Evolutionary conservation across 2,888 invertebrate genomes (phyloP).

Genomic region (Nycteola revayana): DNA sequence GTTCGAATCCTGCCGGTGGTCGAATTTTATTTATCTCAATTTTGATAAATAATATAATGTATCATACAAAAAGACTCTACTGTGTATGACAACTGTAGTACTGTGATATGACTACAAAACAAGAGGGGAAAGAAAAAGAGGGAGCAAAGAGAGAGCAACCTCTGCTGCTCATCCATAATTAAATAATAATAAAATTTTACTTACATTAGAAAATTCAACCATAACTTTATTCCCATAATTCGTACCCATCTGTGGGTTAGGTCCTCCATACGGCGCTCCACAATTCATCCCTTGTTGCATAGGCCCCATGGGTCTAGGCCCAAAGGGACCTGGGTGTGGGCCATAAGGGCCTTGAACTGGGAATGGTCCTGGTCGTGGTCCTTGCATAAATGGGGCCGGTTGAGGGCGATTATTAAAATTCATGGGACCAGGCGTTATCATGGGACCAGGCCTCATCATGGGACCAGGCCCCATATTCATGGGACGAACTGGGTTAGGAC

Average conservation of each 20-base stretch:
- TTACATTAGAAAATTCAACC: constrained; percentile 45
- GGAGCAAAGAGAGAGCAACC: no score
- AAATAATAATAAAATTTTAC: constrained; percentile 26
- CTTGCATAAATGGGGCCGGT: constrained; percentile 1
- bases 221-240: constrained; percentile 25
- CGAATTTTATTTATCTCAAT: no score
- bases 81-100: no score
- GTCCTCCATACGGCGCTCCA: constrained; percentile 8
- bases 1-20: no score
- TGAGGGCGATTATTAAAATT: not conserved
- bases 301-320: not conserved
- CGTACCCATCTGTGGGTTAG: constrained; percentile 2
- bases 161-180: no score
- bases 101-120: no score
- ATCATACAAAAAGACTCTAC: no score
- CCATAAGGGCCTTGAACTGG: not conserved
- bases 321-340: not conserved
- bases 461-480: not conserved
- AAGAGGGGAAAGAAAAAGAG: no score
- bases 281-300: not conserved
- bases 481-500: constrained; percentile 2
- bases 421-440: not conserved
- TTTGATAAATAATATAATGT: no score
- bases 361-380: not conserved
- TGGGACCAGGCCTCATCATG: not conserved